Percentiles rank a stretch among this genome's conserved stretches.
These are phyloP conservation scores for Brachyalestes nurse DNA, from an alignment of 2,797 vertebrate species.

Conservation along the genomic window DNA sequence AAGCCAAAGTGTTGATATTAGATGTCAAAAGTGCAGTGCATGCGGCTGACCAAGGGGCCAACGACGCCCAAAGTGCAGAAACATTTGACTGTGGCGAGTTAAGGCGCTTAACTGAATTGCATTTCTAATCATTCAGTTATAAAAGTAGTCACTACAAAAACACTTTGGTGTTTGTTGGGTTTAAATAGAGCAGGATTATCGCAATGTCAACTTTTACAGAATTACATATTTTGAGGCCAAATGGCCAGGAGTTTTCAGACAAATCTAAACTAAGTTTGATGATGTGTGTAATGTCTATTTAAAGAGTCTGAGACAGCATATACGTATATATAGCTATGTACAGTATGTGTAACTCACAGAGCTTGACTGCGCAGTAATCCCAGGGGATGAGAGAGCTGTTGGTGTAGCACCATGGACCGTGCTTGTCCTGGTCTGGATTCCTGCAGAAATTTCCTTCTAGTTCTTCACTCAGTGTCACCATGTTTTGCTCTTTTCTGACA, in stretches of 20 bases:
- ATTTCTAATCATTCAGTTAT: not conserved
- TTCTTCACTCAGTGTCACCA: constrained; percentile 68
- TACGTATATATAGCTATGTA: not conserved
- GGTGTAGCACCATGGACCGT: constrained; percentile 97
- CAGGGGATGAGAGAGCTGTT: constrained; percentile 90
- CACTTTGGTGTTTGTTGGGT: not conserved
- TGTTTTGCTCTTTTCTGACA: constrained; percentile 54
- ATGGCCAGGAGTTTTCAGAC: not conserved
- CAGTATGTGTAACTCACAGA: constrained; percentile 83
- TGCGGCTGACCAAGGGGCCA: not conserved
- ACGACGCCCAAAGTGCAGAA: not conserved
- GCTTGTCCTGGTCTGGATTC: constrained; percentile 95
- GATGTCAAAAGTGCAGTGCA: not conserved
- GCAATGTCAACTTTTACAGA: not conserved
- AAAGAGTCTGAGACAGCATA: not conserved
- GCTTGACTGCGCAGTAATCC: constrained; percentile 94
- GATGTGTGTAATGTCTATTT: not conserved
- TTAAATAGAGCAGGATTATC: not conserved
- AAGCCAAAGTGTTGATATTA: not conserved
- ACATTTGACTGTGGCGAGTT: not conserved
- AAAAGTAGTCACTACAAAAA: not conserved
- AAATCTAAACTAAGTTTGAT: not conserved
- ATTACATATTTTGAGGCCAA: not conserved
- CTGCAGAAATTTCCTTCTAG: constrained; percentile 91
- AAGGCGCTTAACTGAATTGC: not conserved